phyloP scores from a whole-genome alignment of 2,888 invertebrate genomes.

The Drosophila formosana region DNA sequence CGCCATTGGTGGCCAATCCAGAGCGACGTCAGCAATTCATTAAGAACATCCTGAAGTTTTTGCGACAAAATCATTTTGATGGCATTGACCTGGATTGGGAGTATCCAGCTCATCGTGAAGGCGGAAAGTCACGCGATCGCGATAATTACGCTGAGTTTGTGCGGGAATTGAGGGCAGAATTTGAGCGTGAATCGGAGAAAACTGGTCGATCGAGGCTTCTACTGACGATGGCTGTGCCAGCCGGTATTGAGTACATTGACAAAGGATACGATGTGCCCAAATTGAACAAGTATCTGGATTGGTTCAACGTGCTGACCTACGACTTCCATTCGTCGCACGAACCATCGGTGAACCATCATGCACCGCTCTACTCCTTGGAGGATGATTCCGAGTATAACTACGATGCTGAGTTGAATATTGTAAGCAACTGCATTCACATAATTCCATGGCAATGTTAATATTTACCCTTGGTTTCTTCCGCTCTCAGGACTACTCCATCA shows the following conservation, averaged over 20 bases:
- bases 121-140: constrained; percentile 92
- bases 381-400: constrained; percentile 94
- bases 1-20: constrained; percentile 93
- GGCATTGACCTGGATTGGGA: constrained; percentile 97
- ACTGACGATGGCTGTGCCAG: constrained; percentile 97
- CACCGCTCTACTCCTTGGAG: constrained; percentile 92
- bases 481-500: constrained; percentile 92
- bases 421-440: constrained; percentile 86
- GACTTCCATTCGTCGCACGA: constrained; percentile 97
- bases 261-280: constrained; percentile 96
- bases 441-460: background rate
- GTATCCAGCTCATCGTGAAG: constrained; percentile 86
- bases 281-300: constrained; percentile 94
- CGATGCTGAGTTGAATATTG: constrained; percentile 94
- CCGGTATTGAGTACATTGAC: constrained; percentile 96
- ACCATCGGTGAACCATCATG: constrained; percentile 95
- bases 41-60: constrained; percentile 93
- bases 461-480: no score
- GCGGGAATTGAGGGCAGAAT: constrained; percentile 95
- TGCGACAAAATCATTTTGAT: constrained; percentile 96
- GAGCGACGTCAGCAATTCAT: constrained; percentile 92
- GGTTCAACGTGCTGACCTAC: constrained; percentile 96
- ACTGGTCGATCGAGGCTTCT: constrained; percentile 92
- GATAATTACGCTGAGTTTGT: constrained; percentile 95
- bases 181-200: constrained; percentile 93